These are phyloP conservation scores for Toxotes lorentzi DNA, from an alignment of 2,797 vertebrate genomes.

Conservation along the genomic window DNA sequence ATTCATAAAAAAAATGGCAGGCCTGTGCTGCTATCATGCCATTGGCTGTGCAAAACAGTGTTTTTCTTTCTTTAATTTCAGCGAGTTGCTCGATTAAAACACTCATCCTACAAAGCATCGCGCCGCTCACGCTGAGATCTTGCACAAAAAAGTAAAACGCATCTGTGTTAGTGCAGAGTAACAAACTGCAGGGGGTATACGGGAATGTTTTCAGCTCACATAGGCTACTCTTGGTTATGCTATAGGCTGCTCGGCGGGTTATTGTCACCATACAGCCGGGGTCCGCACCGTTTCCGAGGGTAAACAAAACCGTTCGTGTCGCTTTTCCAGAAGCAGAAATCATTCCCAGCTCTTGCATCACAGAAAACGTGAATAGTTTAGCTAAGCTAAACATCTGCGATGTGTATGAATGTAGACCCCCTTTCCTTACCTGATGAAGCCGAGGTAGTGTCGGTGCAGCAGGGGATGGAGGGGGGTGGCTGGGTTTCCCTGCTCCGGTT, in stretches of 20 bases:
- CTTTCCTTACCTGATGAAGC: slow-evolving; percentile 62
- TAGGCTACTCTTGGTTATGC: background rate
- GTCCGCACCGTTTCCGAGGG: slow-evolving; percentile 28
- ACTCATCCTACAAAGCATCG: too few species aligned
- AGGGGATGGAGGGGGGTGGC: background rate
- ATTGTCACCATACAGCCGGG: slow-evolving; percentile 29
- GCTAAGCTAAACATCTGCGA: background rate
- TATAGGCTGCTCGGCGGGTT: background rate
- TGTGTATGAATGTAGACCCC: background rate
- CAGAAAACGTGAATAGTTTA: background rate
- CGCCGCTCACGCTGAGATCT: too few species aligned
- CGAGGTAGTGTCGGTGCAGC: slow-evolving; percentile 21
- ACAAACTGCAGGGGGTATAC: background rate
- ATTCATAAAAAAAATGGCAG: slow-evolving; percentile 74
- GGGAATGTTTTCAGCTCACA: slow-evolving; percentile 35
- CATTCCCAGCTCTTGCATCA: background rate
- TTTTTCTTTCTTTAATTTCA: background rate
- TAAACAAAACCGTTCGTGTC: slow-evolving; percentile 50
- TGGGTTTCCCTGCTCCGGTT: slow-evolving; percentile 53
- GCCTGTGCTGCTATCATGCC: slow-evolving; percentile 7
- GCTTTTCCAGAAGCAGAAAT: slow-evolving; percentile 7
- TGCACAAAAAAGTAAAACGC: background rate
- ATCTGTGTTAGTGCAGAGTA: background rate
- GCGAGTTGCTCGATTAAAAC: slow-evolving; percentile 1
- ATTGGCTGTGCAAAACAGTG: slow-evolving; percentile 9